phyloP scores from a whole-genome alignment of 1,140 invertebrate species.

The Lasioglossum albipes region DNA sequence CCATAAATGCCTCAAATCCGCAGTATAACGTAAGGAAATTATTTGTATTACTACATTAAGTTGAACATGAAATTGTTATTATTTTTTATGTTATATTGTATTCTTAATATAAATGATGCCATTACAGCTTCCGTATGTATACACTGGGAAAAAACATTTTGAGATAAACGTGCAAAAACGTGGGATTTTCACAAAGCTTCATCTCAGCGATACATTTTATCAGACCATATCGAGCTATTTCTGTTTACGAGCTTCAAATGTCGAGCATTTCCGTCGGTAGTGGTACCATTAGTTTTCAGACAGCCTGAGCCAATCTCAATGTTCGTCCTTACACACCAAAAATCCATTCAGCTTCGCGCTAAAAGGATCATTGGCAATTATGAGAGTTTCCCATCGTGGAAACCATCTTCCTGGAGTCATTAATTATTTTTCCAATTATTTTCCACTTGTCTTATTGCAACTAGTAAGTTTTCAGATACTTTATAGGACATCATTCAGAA shows the following conservation, averaged over 20 bases:
- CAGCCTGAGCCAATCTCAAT: constrained; percentile 53
- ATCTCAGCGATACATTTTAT: constrained; percentile 39
- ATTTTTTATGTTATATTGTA: no score
- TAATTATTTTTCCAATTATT: constrained; percentile 34
- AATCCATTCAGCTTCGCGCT: constrained; percentile 52
- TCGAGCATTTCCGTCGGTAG: constrained; percentile 44
- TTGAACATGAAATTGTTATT: no score
- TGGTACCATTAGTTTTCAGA: constrained; percentile 58
- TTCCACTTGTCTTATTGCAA: constrained; percentile 14
- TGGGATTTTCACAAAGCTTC: neutral
- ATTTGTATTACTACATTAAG: no score
- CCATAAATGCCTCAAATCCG: no score
- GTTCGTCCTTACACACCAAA: constrained; percentile 49
- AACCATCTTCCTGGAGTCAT: neutral
- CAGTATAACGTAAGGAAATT: no score
- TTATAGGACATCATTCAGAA: neutral
- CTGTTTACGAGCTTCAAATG: constrained; percentile 49
- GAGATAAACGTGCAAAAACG: neutral
- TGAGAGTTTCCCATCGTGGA: constrained; percentile 33
- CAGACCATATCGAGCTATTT: constrained; percentile 48
- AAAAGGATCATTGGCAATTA: constrained; percentile 58
- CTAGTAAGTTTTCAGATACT: constrained; percentile 13
- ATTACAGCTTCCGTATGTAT: no score
- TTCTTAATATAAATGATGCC: no score
- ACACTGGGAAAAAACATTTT: no score